A percentile compares a stretch with the other conserved stretches of the same genome.
Evolutionary conservation across 2,113 vertebrate genomes (phyloP).

Genomic region (Tychaedon coryphoeus): DNA sequence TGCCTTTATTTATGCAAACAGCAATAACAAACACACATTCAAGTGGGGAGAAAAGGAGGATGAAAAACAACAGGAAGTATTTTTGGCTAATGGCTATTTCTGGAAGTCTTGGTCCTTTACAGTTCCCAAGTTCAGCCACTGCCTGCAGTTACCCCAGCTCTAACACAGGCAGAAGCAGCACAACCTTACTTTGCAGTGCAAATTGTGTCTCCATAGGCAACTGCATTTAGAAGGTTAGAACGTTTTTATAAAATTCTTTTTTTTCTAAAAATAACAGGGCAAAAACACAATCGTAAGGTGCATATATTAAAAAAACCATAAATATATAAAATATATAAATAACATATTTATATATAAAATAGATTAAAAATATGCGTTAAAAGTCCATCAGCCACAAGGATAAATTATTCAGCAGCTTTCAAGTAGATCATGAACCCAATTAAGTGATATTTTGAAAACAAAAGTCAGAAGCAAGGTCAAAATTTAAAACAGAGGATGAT

Average conservation of each 20-base stretch:
- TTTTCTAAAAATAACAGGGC: background rate
- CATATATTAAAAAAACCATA: background rate
- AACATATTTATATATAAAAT: background rate
- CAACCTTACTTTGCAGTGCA: background rate
- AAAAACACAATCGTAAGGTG: background rate
- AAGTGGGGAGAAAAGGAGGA: background rate
- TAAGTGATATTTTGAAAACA: background rate
- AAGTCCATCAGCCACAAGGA: background rate
- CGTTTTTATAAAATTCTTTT: background rate
- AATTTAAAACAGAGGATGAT: background rate
- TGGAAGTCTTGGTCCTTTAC: background rate
- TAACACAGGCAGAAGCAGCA: accelerated
- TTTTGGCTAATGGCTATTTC: background rate
- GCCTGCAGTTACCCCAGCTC: background rate
- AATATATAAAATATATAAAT: too few relatives aligned
- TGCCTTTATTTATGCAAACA: background rate
- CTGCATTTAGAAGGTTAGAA: background rate
- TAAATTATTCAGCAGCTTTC: background rate
- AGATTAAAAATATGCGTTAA: background rate
- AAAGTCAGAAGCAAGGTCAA: background rate
- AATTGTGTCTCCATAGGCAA: background rate
- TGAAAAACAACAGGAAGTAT: background rate
- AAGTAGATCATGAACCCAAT: background rate
- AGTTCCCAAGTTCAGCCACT: background rate
- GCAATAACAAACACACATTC: background rate